These are phyloP conservation scores for Cynodonichthys magdalenae DNA, from an alignment of 2,797 vertebrate genomes.

Conservation along the genomic window DNA sequence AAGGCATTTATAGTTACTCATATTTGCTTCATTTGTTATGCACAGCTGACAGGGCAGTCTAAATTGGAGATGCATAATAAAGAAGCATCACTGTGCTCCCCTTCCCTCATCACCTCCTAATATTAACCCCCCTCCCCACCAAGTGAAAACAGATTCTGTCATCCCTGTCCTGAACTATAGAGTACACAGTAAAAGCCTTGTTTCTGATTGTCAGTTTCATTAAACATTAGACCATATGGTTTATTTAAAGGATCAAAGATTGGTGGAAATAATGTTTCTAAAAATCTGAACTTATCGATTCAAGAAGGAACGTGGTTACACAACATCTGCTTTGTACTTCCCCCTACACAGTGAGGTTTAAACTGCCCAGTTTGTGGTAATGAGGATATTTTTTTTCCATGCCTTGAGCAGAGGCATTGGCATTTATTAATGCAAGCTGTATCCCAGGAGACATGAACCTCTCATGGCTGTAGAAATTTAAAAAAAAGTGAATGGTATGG, in stretches of 20 bases:
- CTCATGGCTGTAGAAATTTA: constrained; percentile 34
- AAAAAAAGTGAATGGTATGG: constrained; percentile 51
- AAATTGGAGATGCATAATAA: constrained; percentile 33
- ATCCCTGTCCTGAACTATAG: background rate
- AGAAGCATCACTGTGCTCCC: constrained; percentile 29
- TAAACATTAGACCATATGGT: constrained; percentile 18
- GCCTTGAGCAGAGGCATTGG: constrained; percentile 23
- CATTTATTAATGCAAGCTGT: constrained; percentile 66
- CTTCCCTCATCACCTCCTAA: constrained; percentile 41
- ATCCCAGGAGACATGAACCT: constrained; percentile 52
- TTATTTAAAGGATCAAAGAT: no score
- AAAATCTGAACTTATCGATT: background rate
- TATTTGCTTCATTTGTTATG: constrained; percentile 22
- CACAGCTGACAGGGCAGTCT: constrained; percentile 10
- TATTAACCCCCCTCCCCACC: constrained; percentile 38
- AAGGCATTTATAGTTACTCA: constrained; percentile 10
- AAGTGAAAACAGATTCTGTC: constrained; percentile 16
- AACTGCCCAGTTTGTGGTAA: constrained; percentile 38
- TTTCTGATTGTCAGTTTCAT: constrained; percentile 20
- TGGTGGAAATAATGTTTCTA: background rate
- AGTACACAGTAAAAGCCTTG: constrained; percentile 7
- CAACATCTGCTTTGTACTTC: background rate
- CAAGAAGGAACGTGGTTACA: background rate
- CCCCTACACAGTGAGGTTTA: constrained; percentile 31
- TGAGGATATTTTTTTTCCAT: constrained; percentile 50